These are phyloP conservation scores for Acromyrmex heyeri DNA, from an alignment of 1,140 invertebrate genomes.

Conservation along the genomic window DNA sequence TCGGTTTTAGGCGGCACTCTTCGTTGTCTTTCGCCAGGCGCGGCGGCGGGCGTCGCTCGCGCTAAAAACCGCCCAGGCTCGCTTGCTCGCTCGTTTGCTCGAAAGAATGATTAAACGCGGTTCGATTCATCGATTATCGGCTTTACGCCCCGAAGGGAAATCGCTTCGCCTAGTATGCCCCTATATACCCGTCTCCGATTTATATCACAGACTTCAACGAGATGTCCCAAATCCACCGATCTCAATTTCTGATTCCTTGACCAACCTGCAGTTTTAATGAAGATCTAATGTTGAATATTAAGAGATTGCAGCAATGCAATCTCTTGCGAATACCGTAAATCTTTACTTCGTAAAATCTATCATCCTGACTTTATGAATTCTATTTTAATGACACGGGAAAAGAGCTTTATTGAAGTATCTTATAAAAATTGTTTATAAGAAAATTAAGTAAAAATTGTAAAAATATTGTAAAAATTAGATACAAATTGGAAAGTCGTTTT, in stretches of 20 bases:
- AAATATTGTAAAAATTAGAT: too few relatives aligned
- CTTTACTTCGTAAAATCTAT: neutral
- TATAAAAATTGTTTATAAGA: too few relatives aligned
- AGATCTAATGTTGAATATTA: slow-evolving; percentile 19
- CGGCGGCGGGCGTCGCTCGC: slow-evolving; percentile 17
- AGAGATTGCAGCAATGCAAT: neutral
- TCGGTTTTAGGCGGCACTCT: slow-evolving; percentile 62
- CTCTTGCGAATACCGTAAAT: neutral
- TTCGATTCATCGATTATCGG: slow-evolving; percentile 64
- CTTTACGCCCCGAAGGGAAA: slow-evolving; percentile 59
- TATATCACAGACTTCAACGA: slow-evolving; percentile 53
- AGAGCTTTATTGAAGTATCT: too few relatives aligned
- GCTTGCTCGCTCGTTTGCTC: slow-evolving; percentile 47
- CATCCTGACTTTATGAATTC: neutral
- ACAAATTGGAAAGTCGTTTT: too few relatives aligned
- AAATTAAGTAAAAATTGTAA: too few relatives aligned
- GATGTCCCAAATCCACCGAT: slow-evolving; percentile 40
- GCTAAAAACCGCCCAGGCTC: slow-evolving; percentile 49
- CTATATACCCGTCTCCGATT: slow-evolving; percentile 27
- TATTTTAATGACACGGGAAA: too few relatives aligned
- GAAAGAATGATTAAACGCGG: slow-evolving; percentile 64
- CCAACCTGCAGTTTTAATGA: slow-evolving; percentile 10
- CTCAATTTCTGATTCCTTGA: slow-evolving; percentile 33
- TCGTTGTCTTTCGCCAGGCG: slow-evolving; percentile 53
- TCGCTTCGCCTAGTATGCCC: slow-evolving; percentile 17